Evolutionary conservation across 2,888 invertebrate species (phyloP).

Genomic region (Eubasilissa splendida): DNA sequence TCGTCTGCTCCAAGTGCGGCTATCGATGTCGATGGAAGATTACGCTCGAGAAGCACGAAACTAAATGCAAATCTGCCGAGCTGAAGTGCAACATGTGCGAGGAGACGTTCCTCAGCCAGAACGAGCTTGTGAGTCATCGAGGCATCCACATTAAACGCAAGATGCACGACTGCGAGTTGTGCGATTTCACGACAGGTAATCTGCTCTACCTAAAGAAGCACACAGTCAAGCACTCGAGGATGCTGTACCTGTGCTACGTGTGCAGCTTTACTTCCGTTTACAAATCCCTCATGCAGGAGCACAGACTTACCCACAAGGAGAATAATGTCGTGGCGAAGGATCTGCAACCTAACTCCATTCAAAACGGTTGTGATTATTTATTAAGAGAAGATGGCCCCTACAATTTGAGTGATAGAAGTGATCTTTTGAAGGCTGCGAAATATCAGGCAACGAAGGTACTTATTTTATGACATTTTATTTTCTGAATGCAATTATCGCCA

Average conservation of each 20-base stretch:
- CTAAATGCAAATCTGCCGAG: slow-evolving; percentile 1
- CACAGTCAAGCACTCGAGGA: slow-evolving; percentile 17
- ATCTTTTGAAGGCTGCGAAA: background rate
- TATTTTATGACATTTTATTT: too few relatives aligned
- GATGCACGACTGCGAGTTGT: slow-evolving; percentile 22
- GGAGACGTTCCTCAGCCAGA: slow-evolving; percentile 4
- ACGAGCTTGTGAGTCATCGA: slow-evolving; percentile 1
- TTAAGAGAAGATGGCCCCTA: background rate
- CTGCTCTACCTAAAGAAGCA: slow-evolving; percentile 20
- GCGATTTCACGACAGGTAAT: slow-evolving; percentile 19
- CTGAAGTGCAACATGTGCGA: slow-evolving; percentile 2
- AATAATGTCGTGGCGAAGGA: slow-evolving; percentile 2
- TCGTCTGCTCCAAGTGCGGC: slow-evolving; percentile 27
- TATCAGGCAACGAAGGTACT: too few relatives aligned
- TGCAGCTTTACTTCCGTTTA: slow-evolving; percentile 25
- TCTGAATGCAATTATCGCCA: too few relatives aligned
- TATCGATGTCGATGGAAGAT: slow-evolving; percentile 6
- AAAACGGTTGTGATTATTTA: background rate
- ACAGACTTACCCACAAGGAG: slow-evolving; percentile 15
- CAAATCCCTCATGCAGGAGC: slow-evolving; percentile 25
- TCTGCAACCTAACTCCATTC: too few relatives aligned
- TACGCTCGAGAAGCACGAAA: slow-evolving; percentile 22
- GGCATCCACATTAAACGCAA: slow-evolving; percentile 1
- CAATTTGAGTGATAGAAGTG: slow-evolving; percentile 5
- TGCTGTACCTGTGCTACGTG: slow-evolving; percentile 28